Evolutionary conservation across 2,797 vertebrate species (phyloP).

Genomic region (Poeciliopsis turneri): DNA sequence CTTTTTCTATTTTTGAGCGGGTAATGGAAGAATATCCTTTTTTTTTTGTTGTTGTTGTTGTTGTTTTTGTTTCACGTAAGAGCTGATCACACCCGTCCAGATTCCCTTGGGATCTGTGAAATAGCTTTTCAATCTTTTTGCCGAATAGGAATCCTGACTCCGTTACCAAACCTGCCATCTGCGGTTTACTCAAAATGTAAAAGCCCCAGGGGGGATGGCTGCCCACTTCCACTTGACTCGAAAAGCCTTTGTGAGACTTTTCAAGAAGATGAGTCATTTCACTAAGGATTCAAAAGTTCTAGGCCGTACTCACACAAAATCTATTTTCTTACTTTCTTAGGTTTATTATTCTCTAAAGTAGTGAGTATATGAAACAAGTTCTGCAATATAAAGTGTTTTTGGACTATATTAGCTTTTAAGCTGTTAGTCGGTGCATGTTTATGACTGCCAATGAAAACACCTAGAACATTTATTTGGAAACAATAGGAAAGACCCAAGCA

Average conservation of each 20-base stretch:
- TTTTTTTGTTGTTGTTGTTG: background rate
- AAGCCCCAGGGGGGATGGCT: background rate
- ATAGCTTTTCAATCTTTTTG: background rate
- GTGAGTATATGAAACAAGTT: background rate
- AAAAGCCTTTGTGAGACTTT: background rate
- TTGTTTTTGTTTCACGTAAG: background rate
- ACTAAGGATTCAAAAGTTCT: background rate
- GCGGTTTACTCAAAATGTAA: background rate
- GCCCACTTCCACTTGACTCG: background rate
- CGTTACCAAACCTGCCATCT: background rate
- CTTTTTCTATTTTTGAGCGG: background rate
- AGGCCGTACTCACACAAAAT: background rate
- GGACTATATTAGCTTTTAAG: background rate
- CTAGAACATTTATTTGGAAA: background rate
- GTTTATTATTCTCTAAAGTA: background rate
- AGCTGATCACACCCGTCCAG: background rate
- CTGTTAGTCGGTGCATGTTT: background rate
- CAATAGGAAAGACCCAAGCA: background rate
- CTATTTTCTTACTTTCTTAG: background rate
- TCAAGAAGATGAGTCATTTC: background rate
- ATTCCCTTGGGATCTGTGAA: background rate
- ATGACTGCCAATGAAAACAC: conserved; percentile 2
- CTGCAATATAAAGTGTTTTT: background rate
- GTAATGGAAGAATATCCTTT: background rate
- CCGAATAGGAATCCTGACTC: background rate